phyloP scores from a whole-genome alignment of 2,797 vertebrate species.

The Distichodus sexfasciatus region DNA sequence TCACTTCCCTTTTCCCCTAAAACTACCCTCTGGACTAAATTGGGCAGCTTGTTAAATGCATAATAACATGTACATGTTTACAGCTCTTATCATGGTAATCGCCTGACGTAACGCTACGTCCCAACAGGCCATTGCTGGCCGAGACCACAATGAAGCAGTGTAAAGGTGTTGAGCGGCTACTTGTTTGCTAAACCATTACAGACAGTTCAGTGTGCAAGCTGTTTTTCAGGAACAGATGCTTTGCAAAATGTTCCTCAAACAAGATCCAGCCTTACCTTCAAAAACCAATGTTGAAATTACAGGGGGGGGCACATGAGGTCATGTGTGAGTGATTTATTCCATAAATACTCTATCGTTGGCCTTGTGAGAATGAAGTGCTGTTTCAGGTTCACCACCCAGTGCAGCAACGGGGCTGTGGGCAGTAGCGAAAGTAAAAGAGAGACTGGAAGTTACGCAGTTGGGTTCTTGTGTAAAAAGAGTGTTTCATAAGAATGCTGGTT shows the following conservation, averaged over 20 bases:
- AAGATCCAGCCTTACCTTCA: conserved; percentile 35
- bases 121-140: conserved; percentile 18
- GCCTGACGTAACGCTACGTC: conserved; percentile 21
- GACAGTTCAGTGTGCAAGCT: conserved; percentile 37
- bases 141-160: conserved; percentile 36
- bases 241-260: conserved; percentile 45
- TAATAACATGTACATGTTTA: conserved; percentile 21
- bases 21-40: conserved; percentile 16
- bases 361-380: conserved; percentile 23
- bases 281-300: conserved; percentile 46
- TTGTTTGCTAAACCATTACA: conserved; percentile 28
- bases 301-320: conserved; percentile 45
- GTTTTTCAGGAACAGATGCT: conserved; percentile 29
- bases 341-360: conserved; percentile 22
- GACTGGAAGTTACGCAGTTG: not conserved
- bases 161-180: conserved; percentile 17
- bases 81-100: conserved; percentile 35
- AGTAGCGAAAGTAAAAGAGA: not conserved
- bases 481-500: too few species aligned
- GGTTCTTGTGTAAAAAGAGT: too few species aligned
- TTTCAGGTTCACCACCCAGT: conserved; percentile 8
- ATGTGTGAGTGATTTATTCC: conserved; percentile 42
- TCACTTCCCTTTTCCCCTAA: not conserved
- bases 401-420: not conserved
- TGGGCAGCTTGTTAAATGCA: conserved; percentile 27